A percentile compares a stretch with the other conserved stretches of the same genome.
Evolutionary conservation across 2,888 invertebrate species (phyloP).

Genomic region (Harpalus rufipes): DNA sequence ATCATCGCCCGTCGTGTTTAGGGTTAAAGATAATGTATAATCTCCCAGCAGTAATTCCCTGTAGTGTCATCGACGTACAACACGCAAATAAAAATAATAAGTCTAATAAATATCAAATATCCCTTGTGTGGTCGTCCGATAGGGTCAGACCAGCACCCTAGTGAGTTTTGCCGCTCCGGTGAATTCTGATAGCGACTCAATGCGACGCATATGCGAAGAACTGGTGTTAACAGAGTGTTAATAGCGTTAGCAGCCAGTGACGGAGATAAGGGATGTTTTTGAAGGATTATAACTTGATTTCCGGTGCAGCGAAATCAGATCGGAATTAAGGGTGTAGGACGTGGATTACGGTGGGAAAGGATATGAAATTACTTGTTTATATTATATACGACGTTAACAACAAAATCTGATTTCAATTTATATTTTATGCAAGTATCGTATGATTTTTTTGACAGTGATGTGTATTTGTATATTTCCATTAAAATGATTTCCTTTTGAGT

Average conservation of each 20-base stretch:
- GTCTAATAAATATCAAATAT: conserved; percentile 61
- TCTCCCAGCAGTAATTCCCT: conserved; percentile 45
- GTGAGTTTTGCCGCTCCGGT: conserved; percentile 24
- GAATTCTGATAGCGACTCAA: not conserved
- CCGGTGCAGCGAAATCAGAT: not conserved
- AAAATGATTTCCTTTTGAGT: no score
- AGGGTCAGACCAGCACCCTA: conserved; percentile 14
- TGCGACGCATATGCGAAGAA: conserved; percentile 27
- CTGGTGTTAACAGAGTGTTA: conserved; percentile 23
- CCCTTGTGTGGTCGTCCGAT: conserved; percentile 11
- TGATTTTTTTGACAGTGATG: no score
- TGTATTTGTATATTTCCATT: no score
- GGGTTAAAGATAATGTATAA: conserved; percentile 48
- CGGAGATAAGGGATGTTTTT: conserved; percentile 8
- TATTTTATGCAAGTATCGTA: no score
- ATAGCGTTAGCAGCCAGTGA: conserved; percentile 11
- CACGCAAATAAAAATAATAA: conserved; percentile 63
- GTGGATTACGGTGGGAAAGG: not conserved
- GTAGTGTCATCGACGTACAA: conserved; percentile 30
- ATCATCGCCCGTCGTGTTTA: conserved; percentile 8
- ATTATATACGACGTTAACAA: not conserved
- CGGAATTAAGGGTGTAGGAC: not conserved
- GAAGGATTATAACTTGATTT: conserved; percentile 34
- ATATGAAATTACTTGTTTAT: not conserved
- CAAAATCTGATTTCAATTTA: no score